These are phyloP conservation scores for Pterostichus niger DNA, from an alignment of 2,888 invertebrate species.

Conservation along the genomic window DNA sequence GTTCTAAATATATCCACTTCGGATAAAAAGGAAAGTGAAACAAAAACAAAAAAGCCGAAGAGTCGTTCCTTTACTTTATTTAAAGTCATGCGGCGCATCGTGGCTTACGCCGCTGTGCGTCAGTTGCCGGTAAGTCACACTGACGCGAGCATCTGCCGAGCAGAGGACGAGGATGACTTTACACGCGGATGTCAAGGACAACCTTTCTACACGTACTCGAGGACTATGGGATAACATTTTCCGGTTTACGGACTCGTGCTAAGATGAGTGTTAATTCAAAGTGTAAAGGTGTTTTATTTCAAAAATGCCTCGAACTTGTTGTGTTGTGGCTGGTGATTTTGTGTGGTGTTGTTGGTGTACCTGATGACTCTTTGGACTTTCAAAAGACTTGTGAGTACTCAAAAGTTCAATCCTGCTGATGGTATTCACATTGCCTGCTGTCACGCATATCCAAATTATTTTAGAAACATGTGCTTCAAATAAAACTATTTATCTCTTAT, in stretches of 20 bases:
- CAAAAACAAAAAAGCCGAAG: conserved; percentile 30
- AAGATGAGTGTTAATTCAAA: conserved; percentile 42
- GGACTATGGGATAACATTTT: conserved; percentile 1
- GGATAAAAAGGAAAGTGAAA: conserved; percentile 42
- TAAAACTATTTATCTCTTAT: too few species aligned
- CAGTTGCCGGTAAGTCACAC: conserved; percentile 44
- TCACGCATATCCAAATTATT: neutral
- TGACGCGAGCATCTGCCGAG: conserved; percentile 45
- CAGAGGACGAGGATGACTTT: conserved; percentile 37
- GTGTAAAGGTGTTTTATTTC: too few species aligned
- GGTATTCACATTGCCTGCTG: too few species aligned
- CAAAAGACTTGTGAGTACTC: conserved; percentile 59
- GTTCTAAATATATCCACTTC: conserved; percentile 51
- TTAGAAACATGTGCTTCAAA: too few species aligned
- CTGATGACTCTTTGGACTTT: conserved; percentile 60
- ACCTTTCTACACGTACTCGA: too few species aligned
- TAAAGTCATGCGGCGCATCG: conserved; percentile 2
- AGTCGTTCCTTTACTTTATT: conserved; percentile 48
- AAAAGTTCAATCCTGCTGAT: too few species aligned
- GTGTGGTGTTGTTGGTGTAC: conserved; percentile 51
- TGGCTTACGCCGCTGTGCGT: conserved; percentile 14
- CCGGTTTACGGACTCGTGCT: neutral
- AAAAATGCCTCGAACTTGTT: conserved; percentile 35
- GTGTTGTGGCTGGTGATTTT: conserved; percentile 51
- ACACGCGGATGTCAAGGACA: conserved; percentile 36